phyloP scores from a whole-genome alignment of 2,113 vertebrate species.

The Epinephelus fuscoguttatus region DNA sequence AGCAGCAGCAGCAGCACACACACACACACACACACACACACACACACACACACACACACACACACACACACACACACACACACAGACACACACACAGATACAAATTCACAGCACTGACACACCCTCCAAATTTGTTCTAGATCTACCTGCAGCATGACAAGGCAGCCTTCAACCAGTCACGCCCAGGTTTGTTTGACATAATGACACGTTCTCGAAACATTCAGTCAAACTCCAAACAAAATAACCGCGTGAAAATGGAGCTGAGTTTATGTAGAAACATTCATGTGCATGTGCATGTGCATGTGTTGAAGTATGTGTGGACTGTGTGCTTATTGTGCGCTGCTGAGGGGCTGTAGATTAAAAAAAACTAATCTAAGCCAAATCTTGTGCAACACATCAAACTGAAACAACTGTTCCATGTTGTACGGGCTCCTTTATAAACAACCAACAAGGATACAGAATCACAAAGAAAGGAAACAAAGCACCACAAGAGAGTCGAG shows the following conservation, averaged over 20 bases:
- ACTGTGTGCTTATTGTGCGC: background rate
- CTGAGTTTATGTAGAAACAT: background rate
- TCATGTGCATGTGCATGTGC: background rate
- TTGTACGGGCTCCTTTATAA: background rate
- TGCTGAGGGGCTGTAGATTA: background rate
- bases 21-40: no score
- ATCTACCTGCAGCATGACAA: constrained; percentile 39
- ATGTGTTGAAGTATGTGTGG: no score
- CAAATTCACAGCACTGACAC: constrained; percentile 37
- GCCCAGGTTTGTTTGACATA: constrained; percentile 30
- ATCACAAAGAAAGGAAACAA: background rate
- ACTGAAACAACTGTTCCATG: background rate
- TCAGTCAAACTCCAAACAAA: background rate
- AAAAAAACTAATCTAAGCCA: background rate
- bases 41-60: background rate
- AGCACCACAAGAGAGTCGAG: background rate
- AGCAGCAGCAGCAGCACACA: background rate
- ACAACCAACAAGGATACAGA: background rate
- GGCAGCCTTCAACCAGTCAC: constrained; percentile 32
- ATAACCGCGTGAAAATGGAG: background rate
- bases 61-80: background rate
- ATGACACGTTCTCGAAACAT: constrained; percentile 17
- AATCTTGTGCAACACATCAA: background rate
- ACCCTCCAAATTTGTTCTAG: constrained; percentile 25
- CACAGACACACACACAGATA: background rate